A percentile compares a stretch with the other conserved stretches of the same genome.
Evolutionary conservation across 2,113 vertebrate species (phyloP).

Genomic region (Brachyistius frenatus): DNA sequence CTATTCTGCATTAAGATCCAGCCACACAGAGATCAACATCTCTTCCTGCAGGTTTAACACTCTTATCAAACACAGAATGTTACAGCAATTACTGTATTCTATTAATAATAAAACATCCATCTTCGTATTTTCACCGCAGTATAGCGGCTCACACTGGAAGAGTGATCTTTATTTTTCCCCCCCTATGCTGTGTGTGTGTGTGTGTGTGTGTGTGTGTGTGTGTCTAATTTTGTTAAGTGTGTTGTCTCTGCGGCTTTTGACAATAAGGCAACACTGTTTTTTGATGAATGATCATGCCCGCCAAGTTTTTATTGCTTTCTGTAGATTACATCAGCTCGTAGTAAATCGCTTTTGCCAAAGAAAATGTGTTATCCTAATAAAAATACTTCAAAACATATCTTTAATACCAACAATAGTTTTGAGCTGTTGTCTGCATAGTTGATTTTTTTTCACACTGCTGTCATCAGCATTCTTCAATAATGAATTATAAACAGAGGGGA

Average conservation of each 20-base stretch:
- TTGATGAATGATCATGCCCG: conserved; percentile 72
- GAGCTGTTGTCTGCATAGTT: conserved; percentile 19
- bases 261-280: conserved; percentile 51
- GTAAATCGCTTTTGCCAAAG: conserved; percentile 54
- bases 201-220: not conserved
- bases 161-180: not conserved
- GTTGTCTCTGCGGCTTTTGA: conserved; percentile 55
- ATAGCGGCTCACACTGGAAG: conserved; percentile 10
- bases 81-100: not conserved
- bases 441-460: conserved; percentile 40
- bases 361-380: conserved; percentile 67
- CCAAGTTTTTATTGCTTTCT: conserved; percentile 74
- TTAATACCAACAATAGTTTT: conserved; percentile 52
- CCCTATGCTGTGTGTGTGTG: not conserved
- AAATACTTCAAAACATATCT: conserved; percentile 62
- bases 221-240: conserved; percentile 33
- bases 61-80: conserved; percentile 11
- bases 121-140: not conserved
- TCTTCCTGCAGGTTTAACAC: not conserved
- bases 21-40: conserved; percentile 12
- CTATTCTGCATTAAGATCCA: conserved; percentile 52
- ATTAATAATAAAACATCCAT: conserved; percentile 32
- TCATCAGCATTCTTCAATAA: conserved; percentile 41
- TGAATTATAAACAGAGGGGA: conserved; percentile 9
- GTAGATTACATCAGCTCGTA: conserved; percentile 72